Base-by-base conservation (phyloP, 2,797 vertebrate genomes). In the Argya squamiceps region DNA sequence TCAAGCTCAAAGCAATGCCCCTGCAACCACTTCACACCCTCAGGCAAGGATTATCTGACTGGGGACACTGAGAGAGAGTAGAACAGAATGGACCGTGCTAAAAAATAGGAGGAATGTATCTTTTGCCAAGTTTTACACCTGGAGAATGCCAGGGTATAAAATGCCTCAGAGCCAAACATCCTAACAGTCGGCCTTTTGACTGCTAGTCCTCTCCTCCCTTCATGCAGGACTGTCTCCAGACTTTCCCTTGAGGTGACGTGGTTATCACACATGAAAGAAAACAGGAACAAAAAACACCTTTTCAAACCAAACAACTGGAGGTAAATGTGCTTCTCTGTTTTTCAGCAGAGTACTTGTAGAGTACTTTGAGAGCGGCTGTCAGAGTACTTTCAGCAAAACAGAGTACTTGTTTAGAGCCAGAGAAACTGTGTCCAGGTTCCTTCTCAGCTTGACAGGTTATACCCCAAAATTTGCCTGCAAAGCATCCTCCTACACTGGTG, bases 231-330 rank as follows among this genome's bases (percentile, higher is more conserved):
- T 75, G 26, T 74, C 23, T 30, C 11, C 29, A 64, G 73, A 26
- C 8, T 53, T 84, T 59, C 21, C n/a, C 19, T 68, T 81, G 58
- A 49, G n/a, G 19, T 46, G 7, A 39, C 4, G 23, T 11, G 56
- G 67, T 34, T 4, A 41, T 59, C n/a, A 52, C 7, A 32, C 12
- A 12, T 17, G 30, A 49, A 77, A 63, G 6, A 36, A 75, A 76
- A 86, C 11, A 7, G 2, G 5, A 2, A 13, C n/a, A 9, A 47
- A 70, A 55, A 75, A 32, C 9, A 0, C 2, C 1, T 2, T 77
- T 81, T 88, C 29, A 84, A 84, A 64, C 3, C 1, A 24, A 84
- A 39, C 6, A 58, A 15, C 15, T 36, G 22, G 19, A 71, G 18
- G 11, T 73, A 84, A 82, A 68, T 6, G 6, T 34, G 10, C 3